Evolutionary conservation across 2,797 vertebrate species (phyloP).

Genomic region (Smutsia gigantea): DNA sequence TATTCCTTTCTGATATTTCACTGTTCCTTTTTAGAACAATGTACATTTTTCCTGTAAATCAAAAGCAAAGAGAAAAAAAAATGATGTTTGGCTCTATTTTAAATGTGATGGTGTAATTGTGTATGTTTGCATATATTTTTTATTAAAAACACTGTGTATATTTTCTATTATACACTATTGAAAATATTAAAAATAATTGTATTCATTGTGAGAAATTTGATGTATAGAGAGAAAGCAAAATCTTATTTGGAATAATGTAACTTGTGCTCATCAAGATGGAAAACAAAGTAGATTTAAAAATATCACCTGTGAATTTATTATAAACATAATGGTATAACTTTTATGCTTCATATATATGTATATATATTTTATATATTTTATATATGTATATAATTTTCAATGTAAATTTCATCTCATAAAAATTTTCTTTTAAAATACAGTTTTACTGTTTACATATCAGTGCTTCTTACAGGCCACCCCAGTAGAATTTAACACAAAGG

Average conservation of each 20-base stretch:
- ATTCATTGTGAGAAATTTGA: background rate
- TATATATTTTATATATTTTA: too few species aligned
- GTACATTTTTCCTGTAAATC: background rate
- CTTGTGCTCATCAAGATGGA: background rate
- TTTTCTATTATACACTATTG: background rate
- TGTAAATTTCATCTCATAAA: background rate
- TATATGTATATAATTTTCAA: background rate
- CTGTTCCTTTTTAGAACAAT: background rate
- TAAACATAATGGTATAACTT: background rate
- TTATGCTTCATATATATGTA: background rate
- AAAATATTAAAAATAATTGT: background rate
- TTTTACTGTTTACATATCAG: background rate
- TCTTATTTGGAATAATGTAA: background rate
- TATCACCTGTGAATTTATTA: background rate
- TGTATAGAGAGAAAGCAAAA: background rate
- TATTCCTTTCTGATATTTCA: background rate
- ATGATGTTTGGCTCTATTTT: background rate
- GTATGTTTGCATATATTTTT: background rate
- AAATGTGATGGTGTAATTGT: background rate
- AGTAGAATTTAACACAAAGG: background rate
- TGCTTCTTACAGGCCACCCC: background rate
- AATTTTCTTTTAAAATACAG: background rate
- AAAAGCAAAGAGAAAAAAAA: background rate
- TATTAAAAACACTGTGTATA: background rate
- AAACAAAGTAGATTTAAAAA: background rate